phyloP scores from a whole-genome alignment of 2,113 vertebrate species.

The Mionectes macconnelli region DNA sequence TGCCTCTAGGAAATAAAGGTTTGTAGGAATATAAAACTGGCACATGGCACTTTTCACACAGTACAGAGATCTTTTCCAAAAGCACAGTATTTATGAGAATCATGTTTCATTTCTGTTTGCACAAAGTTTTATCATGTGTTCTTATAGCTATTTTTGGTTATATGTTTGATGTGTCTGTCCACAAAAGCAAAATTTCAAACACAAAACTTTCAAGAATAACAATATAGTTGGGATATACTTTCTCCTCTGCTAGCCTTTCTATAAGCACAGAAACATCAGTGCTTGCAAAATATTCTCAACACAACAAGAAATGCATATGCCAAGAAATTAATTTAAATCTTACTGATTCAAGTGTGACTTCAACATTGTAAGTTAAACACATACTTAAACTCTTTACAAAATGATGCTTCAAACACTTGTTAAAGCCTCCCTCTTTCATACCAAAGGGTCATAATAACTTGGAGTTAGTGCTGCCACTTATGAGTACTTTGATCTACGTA shows the following conservation, averaged over 20 bases:
- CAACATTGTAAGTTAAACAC: not conserved
- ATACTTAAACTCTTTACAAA: not conserved
- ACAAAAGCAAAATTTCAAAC: not conserved
- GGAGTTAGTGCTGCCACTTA: not conserved
- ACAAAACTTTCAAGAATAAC: not conserved
- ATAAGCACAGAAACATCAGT: not conserved
- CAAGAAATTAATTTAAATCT: not conserved
- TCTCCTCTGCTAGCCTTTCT: not conserved
- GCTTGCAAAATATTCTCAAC: not conserved
- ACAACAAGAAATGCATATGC: too few relatives aligned
- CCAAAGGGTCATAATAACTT: not conserved
- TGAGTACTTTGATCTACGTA: not conserved
- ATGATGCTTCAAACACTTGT: not conserved
- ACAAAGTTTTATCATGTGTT: not conserved
- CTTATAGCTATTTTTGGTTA: not conserved
- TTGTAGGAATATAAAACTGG: not conserved
- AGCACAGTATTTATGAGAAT: not conserved
- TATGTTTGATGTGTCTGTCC: not conserved
- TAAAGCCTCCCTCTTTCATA: not conserved
- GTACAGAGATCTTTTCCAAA: not conserved
- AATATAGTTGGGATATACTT: not conserved
- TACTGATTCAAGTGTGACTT: not conserved
- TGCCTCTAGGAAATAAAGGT: not conserved
- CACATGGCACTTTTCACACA: rapidly evolving
- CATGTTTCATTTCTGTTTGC: not conserved